Evolutionary conservation across 2,888 invertebrate species (phyloP).

Genomic region (Ennomos quercinarius): DNA sequence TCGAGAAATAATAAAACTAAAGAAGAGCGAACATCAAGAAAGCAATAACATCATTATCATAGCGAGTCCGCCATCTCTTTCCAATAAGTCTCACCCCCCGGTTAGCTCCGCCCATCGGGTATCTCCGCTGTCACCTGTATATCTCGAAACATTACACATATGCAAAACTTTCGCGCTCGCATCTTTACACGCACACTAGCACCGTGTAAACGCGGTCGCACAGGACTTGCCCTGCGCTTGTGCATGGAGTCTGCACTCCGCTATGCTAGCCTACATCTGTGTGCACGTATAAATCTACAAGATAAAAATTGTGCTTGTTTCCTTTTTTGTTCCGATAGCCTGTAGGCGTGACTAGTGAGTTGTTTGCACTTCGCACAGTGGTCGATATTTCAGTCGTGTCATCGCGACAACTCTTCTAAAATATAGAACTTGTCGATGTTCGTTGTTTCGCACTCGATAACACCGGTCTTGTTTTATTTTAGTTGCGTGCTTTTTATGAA

Average conservation of each 20-base stretch:
- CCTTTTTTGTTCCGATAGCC: constrained; percentile 72
- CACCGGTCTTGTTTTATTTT: constrained; percentile 40
- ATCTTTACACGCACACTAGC: constrained; percentile 62
- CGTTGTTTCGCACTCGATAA: constrained; percentile 32
- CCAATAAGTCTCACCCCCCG: constrained; percentile 82
- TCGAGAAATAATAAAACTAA: constrained; percentile 84
- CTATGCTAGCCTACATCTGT: constrained; percentile 51
- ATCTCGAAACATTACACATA: constrained; percentile 86
- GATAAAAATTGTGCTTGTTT: constrained; percentile 81
- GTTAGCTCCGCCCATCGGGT: constrained; percentile 80
- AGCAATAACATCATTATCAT: constrained; percentile 86
- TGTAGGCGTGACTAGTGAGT: constrained; percentile 82
- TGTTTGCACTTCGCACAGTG: constrained; percentile 82
- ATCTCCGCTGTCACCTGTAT: constrained; percentile 84
- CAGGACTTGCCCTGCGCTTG: constrained; percentile 30
- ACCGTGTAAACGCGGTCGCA: constrained; percentile 49
- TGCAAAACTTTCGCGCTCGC: constrained; percentile 83
- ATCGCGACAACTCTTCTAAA: constrained; percentile 62
- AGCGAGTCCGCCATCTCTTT: constrained; percentile 84
- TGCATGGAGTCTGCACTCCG: constrained; percentile 42
- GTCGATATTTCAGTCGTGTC: constrained; percentile 81
- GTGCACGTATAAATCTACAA: constrained; percentile 78
- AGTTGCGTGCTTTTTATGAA: constrained; percentile 23
- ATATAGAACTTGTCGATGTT: constrained; percentile 56
- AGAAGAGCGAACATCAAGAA: constrained; percentile 82